Base-by-base conservation (phyloP, 2,888 invertebrate species). In the Drosophila suboccidentalis region DNA sequence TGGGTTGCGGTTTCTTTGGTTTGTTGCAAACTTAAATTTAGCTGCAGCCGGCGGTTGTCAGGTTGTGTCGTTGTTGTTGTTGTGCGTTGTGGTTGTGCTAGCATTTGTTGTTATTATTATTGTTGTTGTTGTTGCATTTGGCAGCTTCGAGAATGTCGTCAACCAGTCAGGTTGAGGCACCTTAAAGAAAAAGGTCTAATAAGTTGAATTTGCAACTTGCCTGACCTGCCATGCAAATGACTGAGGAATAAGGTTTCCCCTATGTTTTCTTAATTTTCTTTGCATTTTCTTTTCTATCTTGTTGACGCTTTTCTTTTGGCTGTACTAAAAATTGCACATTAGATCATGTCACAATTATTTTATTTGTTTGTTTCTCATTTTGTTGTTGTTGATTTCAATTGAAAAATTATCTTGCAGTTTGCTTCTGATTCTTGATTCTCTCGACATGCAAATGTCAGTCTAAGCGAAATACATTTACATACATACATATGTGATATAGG, bases 291-390 rank as follows among this genome's bases (percentile, higher is more conserved):
- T 19, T 36, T 50, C 63, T 64, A 34, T 53, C 53, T 67, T 75
- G 72, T 76, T 74, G 87, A 71, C 73, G 71, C 58, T 69, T 65
- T 82, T 62, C 26, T 44, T 55, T 41, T 55, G 32, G 15, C 34
- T 53, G 65, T 67, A 57, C 89, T 87, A 90, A 75, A 90, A 90
- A 89, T 89, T 89, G 82, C 71, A 64, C 82, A 89, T 90, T 90
- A 80, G 90, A 90, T 87, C 87, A 87, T 87, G 89, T 79, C 89
- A 84, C 69, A 90, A 87, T 87, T 69, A 87, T 87, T 87, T 89
- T 51, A 66, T 75, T 85, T 74, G 75, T 72, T 69, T 74, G 44
- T 59, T 62, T 39, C 36, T 34, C 43, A 44, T 39, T 39, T 64
- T 63, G 22, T 26, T 50, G 6, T 55, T 17, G 47, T 49, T 62